Evolutionary conservation across 2,888 invertebrate species (phyloP).

Genomic region (Fragum fragum): DNA sequence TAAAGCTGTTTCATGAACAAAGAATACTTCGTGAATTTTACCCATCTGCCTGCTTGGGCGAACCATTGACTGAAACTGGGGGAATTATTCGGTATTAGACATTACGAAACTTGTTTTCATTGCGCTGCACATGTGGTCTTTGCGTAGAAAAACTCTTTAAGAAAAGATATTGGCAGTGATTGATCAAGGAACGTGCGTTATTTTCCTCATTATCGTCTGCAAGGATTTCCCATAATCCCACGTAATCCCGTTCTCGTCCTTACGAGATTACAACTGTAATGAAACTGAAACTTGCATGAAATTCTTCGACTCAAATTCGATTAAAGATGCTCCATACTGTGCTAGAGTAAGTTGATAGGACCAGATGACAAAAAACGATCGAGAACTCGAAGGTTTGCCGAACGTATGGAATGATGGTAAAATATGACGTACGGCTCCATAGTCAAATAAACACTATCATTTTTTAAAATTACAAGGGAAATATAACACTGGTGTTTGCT

Average conservation of each 20-base stretch:
- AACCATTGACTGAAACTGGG: not conserved
- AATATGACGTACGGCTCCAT: no score
- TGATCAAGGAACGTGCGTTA: constrained; percentile 54
- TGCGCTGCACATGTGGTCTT: constrained; percentile 25
- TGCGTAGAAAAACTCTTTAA: constrained; percentile 27
- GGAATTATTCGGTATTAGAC: not conserved
- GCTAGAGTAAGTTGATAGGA: not conserved
- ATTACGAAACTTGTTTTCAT: constrained; percentile 10
- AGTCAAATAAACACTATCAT: no score
- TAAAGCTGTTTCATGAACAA: not conserved
- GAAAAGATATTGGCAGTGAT: constrained; percentile 42
- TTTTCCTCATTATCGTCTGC: constrained; percentile 64
- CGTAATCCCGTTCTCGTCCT: constrained; percentile 63
- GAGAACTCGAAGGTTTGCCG: no score
- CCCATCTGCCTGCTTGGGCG: not conserved
- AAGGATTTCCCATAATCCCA: constrained; percentile 59
- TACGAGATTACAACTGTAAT: constrained; percentile 66
- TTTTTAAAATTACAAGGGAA: no score
- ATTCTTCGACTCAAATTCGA: constrained; percentile 52
- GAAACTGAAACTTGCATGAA: constrained; percentile 51
- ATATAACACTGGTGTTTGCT: no score
- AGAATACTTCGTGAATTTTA: not conserved
- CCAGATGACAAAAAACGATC: not conserved
- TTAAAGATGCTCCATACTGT: constrained; percentile 27
- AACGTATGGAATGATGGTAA: no score